phyloP scores from a whole-genome alignment of 1,140 invertebrate species.

The Drosophila watanabei region DNA sequence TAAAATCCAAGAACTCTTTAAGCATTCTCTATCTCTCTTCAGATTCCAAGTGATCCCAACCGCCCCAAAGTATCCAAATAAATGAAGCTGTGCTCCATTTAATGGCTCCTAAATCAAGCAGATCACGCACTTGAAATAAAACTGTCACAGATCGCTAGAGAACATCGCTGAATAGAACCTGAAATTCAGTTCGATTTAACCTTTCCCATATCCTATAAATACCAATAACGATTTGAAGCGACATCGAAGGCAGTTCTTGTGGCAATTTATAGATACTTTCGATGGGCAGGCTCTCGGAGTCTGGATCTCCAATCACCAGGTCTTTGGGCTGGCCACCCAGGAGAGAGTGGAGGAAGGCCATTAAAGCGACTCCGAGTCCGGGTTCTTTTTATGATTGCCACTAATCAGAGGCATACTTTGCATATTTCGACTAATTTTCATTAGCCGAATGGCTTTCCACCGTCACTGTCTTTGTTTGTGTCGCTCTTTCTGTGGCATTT shows the following conservation, averaged over 20 bases:
- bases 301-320: slow-evolving; percentile 9
- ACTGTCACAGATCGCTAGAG: slow-evolving; percentile 37
- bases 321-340: slow-evolving; percentile 6
- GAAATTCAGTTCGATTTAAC: slow-evolving; percentile 33
- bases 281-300: slow-evolving; percentile 4
- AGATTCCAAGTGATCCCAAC: neutral
- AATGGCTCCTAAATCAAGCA: slow-evolving; percentile 28
- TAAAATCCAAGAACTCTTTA: neutral
- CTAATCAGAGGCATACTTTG: slow-evolving; percentile 79
- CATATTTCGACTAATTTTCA: slow-evolving; percentile 74
- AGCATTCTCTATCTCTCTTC: neutral
- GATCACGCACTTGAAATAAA: slow-evolving; percentile 52
- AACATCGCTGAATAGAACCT: slow-evolving; percentile 34
- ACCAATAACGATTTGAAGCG: slow-evolving; percentile 39
- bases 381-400: slow-evolving; percentile 72
- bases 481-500: slow-evolving; percentile 35
- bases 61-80: slow-evolving; percentile 10
- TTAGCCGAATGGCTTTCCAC: slow-evolving; percentile 28
- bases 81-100: slow-evolving; percentile 35
- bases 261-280: slow-evolving; percentile 57
- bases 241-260: slow-evolving; percentile 38
- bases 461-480: neutral
- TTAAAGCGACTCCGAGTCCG: slow-evolving; percentile 45
- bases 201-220: slow-evolving; percentile 50
- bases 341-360: slow-evolving; percentile 6